phyloP scores from a whole-genome alignment of 2,113 vertebrate genomes.

The Daubentonia madagascariensis region DNA sequence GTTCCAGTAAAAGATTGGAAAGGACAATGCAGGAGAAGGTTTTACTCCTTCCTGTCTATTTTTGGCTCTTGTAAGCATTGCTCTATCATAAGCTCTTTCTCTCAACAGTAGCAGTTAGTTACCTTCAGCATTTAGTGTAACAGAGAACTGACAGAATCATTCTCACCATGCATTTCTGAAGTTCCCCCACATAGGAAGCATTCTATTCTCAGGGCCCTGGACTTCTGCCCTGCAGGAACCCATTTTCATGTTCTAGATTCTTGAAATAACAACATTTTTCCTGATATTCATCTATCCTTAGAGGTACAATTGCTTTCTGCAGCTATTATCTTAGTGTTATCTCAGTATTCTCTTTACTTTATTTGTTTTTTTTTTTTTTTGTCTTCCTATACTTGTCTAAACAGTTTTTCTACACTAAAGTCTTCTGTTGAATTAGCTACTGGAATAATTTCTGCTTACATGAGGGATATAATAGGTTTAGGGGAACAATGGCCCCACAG shows the following conservation, averaged over 20 bases:
- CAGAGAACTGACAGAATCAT: too few species aligned
- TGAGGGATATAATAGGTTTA: background rate
- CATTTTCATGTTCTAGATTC: background rate
- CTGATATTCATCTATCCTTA: background rate
- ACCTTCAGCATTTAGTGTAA: background rate
- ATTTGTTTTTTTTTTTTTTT: background rate
- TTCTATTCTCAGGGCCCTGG: background rate
- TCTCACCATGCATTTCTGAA: background rate
- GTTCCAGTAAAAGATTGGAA: background rate
- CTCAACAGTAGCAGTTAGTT: fast-evolving
- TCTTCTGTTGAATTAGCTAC: background rate
- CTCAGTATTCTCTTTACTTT: background rate
- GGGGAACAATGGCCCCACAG: background rate
- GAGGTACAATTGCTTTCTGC: background rate
- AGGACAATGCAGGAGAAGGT: background rate
- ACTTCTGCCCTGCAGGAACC: background rate
- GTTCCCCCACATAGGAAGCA: background rate
- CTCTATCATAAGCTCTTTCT: background rate
- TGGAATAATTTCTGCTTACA: background rate
- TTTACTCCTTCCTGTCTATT: background rate
- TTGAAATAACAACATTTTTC: background rate
- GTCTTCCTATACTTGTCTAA: background rate
- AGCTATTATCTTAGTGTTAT: background rate
- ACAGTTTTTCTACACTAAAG: background rate
- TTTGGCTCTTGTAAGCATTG: background rate